Percentiles rank a stretch among this genome's conserved stretches.
These are phyloP conservation scores for Nothocercus nigrocapillus DNA, from an alignment of 2,113 vertebrate species.

Conservation along the genomic window DNA sequence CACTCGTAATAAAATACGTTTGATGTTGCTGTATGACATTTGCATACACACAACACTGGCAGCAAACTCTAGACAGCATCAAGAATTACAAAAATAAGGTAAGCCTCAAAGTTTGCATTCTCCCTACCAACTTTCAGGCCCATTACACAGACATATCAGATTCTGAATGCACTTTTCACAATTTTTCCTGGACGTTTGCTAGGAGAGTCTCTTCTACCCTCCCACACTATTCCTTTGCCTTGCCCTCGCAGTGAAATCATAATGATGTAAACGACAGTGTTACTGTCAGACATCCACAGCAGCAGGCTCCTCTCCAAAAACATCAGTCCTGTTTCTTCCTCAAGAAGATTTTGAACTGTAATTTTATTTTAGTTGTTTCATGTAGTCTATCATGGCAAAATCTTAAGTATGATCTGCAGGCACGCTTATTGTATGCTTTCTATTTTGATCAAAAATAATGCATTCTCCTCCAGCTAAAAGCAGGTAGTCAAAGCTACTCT, in stretches of 20 bases:
- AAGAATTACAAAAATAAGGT: background rate
- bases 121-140: background rate
- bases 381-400: background rate
- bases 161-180: background rate
- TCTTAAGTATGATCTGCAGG: background rate
- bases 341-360: background rate
- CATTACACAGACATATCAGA: background rate
- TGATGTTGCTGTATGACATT: background rate
- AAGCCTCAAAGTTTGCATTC: background rate
- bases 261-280: background rate
- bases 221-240: background rate
- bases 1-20: slow-evolving; percentile 20
- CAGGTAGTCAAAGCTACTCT: background rate
- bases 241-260: background rate
- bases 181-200: background rate
- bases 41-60: background rate
- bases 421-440: background rate
- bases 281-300: background rate
- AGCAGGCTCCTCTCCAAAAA: background rate
- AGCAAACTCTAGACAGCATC: background rate
- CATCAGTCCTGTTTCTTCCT: background rate
- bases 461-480: background rate
- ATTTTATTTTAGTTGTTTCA: background rate
- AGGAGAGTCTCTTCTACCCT: background rate
- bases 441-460: accelerated